A percentile compares a stretch with the other conserved stretches of the same genome.
Evolutionary conservation across 2,797 vertebrate genomes (phyloP).

Genomic region (Erethizon dorsatum): DNA sequence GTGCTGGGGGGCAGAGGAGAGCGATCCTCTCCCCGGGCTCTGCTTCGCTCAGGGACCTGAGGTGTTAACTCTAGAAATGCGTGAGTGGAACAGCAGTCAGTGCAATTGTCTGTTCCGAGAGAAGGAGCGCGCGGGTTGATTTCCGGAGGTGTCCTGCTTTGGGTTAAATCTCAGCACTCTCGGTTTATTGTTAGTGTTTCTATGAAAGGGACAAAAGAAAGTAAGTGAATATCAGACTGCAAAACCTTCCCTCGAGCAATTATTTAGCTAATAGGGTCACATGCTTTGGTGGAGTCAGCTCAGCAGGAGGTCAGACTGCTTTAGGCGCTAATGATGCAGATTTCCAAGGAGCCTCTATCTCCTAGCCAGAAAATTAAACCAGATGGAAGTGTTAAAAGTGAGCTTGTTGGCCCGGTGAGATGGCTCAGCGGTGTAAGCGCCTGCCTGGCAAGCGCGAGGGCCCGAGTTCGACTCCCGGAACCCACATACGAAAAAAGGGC

Average conservation of each 20-base stretch:
- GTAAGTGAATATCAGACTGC: not conserved
- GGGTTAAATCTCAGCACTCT: not conserved
- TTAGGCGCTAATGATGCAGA: slow-evolving; percentile 16
- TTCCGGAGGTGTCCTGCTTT: not conserved
- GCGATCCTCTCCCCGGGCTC: not conserved
- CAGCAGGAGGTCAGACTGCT: not conserved
- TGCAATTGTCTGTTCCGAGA: slow-evolving; percentile 19
- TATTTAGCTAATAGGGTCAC: not conserved
- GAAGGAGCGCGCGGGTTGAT: not conserved
- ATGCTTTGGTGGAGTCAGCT: not conserved
- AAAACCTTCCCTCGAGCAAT: not conserved
- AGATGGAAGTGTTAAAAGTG: slow-evolving; percentile 83
- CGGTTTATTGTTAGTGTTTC: not conserved
- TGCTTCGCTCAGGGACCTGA: not conserved
- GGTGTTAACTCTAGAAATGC: slow-evolving; percentile 49
- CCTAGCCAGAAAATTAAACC: slow-evolving; percentile 83
- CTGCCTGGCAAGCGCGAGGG: too few species aligned
- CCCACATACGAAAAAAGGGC: too few species aligned
- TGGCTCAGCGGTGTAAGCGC: too few species aligned
- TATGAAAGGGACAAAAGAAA: not conserved
- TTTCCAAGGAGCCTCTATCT: slow-evolving; percentile 72
- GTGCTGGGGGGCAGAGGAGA: too few species aligned
- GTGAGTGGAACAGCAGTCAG: not conserved
- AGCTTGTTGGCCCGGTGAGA: too few species aligned
- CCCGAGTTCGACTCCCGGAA: too few species aligned